Evolutionary conservation across 2,888 invertebrate genomes (phyloP).

Genomic region (Euzetes globulus): DNA sequence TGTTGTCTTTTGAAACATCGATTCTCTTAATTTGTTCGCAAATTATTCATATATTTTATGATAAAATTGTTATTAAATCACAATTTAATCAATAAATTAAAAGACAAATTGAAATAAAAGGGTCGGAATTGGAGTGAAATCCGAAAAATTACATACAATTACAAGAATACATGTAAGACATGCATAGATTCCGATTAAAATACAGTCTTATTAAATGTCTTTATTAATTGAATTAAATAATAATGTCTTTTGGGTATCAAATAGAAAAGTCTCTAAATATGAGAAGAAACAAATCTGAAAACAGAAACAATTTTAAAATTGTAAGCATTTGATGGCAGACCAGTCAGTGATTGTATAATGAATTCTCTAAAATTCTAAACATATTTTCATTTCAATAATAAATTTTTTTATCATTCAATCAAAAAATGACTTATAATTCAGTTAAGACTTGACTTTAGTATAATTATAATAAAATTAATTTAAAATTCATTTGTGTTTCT

Average conservation of each 20-base stretch:
- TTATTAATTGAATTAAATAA: background rate
- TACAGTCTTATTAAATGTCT: background rate
- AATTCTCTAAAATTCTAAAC: background rate
- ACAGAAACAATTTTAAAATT: background rate
- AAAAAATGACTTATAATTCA: background rate
- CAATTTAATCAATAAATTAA: background rate
- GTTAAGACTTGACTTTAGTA: no score
- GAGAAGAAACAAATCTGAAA: background rate
- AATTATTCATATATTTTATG: background rate
- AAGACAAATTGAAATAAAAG: background rate
- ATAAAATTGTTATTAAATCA: background rate
- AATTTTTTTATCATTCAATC: background rate
- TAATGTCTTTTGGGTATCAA: background rate
- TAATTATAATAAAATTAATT: no score
- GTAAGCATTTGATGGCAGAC: background rate
- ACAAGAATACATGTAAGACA: slow-evolving; percentile 5
- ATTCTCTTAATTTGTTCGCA: background rate
- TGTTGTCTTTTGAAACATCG: no score
- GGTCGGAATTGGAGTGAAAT: background rate
- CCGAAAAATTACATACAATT: background rate
- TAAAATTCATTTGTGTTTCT: background rate
- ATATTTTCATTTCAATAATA: background rate
- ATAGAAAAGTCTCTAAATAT: background rate
- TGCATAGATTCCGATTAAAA: background rate
- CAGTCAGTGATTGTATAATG: slow-evolving; percentile 9